Conservation (phyloP, 2,113 vertebrate genomes). For the Girardinichthys multiradiatus region DNA sequence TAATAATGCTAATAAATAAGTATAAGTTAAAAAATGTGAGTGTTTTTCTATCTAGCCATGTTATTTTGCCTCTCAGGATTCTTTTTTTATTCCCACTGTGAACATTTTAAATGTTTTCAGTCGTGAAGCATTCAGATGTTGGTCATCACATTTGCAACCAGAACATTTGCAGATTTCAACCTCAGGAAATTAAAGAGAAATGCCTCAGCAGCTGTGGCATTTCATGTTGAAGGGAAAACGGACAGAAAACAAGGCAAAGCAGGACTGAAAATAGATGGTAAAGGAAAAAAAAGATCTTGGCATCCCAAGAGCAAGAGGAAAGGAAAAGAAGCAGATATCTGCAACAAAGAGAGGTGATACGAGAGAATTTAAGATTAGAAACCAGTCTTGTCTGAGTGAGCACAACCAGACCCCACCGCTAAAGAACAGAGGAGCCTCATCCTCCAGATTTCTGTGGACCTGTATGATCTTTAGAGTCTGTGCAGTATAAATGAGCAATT, state of each 20-base stretch:
- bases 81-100: not conserved
- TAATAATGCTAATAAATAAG: not conserved
- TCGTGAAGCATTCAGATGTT: conserved; percentile 16
- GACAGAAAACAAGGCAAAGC: conserved; percentile 18
- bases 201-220: conserved; percentile 44
- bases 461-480: conserved; percentile 14
- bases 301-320: not conserved
- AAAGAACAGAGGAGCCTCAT: conserved; percentile 23
- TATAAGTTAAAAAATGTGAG: too few species aligned
- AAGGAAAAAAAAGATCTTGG: not conserved
- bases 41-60: too few species aligned
- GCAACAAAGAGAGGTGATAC: conserved; percentile 22
- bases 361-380: conserved; percentile 29
- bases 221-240: conserved; percentile 32
- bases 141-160: conserved; percentile 9
- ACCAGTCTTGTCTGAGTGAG: conserved; percentile 41
- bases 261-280: conserved; percentile 32
- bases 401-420: conserved; percentile 46
- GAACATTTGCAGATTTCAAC: not conserved
- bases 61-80: not conserved
- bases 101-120: not conserved
- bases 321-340: conserved; percentile 19
- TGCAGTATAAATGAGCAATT: conserved; percentile 15
- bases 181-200: not conserved
- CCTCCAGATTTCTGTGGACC: conserved; percentile 9